Conservation (phyloP, 1,140 invertebrate species). For the Drosophila cardini region DNA sequence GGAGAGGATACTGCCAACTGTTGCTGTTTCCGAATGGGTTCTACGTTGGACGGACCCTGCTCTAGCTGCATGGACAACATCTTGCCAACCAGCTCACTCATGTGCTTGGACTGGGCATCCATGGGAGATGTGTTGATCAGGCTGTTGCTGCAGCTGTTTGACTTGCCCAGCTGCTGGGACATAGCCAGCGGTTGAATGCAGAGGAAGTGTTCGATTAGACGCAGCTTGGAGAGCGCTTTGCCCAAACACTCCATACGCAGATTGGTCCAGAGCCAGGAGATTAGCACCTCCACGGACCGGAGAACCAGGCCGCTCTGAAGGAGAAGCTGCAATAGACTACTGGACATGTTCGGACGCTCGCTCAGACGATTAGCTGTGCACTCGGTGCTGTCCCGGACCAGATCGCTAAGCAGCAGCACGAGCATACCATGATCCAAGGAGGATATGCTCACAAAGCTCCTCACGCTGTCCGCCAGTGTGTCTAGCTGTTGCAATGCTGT, state of each 20-base stretch:
- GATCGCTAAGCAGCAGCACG: conserved; percentile 48
- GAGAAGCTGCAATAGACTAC: conserved; percentile 47
- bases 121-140: conserved; percentile 1
- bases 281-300: conserved; percentile 60
- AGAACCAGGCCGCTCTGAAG: conserved; percentile 65
- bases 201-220: conserved; percentile 63
- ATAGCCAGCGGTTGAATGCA: conserved; percentile 44
- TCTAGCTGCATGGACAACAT: conserved; percentile 52
- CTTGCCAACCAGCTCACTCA: conserved; percentile 46
- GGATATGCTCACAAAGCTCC: conserved; percentile 45
- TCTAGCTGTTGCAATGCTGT: conserved; percentile 60
- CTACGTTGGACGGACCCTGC: conserved; percentile 33
- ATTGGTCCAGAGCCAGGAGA: conserved; percentile 70
- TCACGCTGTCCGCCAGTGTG: conserved; percentile 48
- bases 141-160: neutral
- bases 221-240: conserved; percentile 62
- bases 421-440: conserved; percentile 46
- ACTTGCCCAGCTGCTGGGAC: neutral
- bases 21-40: conserved; percentile 64
- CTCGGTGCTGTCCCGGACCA: conserved; percentile 64
- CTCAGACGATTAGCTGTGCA: conserved; percentile 69
- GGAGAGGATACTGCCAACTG: conserved; percentile 26
- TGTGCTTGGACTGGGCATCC: conserved; percentile 29
- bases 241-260: conserved; percentile 75
- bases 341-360: conserved; percentile 58